Conservation (phyloP, 2,113 vertebrate species). For the Tachysurus fulvidraco region DNA sequence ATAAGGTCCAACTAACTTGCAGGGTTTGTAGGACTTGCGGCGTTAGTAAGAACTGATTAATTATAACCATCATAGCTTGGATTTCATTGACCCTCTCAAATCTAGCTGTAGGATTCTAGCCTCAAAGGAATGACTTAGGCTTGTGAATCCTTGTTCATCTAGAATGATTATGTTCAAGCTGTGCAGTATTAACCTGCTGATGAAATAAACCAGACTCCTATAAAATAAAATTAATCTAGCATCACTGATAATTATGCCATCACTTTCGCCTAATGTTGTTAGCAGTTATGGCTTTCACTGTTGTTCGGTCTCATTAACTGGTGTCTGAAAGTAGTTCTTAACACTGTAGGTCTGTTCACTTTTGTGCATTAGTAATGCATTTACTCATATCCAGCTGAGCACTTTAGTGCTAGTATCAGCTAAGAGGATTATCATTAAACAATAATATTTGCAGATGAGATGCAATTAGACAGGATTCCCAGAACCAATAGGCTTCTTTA, state of each 20-base stretch:
- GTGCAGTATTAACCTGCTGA: slow-evolving; percentile 24
- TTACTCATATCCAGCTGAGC: background rate
- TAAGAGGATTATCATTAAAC: background rate
- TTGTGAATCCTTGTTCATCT: slow-evolving; percentile 5
- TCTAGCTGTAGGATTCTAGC: background rate
- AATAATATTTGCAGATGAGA: slow-evolving; percentile 10
- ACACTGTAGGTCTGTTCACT: background rate
- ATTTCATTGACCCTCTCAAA: background rate
- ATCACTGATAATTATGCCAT: slow-evolving; percentile 31
- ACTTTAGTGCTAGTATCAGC: background rate
- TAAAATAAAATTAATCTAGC: slow-evolving; percentile 43
- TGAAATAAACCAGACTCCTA: slow-evolving; percentile 48
- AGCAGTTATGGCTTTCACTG: slow-evolving; percentile 17
- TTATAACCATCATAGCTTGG: background rate
- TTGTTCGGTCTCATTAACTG: slow-evolving; percentile 4
- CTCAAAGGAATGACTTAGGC: background rate
- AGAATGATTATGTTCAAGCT: slow-evolving; percentile 17
- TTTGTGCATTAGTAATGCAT: slow-evolving; percentile 9
- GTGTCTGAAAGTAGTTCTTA: slow-evolving; percentile 6
- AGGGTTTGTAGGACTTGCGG: background rate
- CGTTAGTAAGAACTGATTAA: background rate
- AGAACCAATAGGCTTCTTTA: background rate
- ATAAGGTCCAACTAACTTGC: background rate
- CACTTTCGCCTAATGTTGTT: slow-evolving; percentile 16
- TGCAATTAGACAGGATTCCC: background rate